phyloP scores from a whole-genome alignment of 2,113 vertebrate genomes.

The Tautogolabrus adspersus region DNA sequence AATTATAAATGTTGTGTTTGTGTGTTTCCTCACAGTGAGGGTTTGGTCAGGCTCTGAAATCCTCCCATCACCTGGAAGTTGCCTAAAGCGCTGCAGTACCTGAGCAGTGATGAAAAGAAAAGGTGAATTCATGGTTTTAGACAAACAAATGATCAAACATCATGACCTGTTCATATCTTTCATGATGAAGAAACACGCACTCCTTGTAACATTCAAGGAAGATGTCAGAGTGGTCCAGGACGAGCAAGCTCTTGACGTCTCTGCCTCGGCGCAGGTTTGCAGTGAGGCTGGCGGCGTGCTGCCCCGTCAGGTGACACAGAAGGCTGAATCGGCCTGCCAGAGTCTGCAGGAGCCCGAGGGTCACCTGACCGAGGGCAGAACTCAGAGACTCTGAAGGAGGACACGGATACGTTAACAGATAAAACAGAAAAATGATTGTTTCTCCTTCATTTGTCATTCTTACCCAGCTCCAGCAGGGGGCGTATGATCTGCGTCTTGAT shows the following conservation, averaged over 20 bases:
- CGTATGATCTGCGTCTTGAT: conserved; percentile 91
- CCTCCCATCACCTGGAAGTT: conserved; percentile 96
- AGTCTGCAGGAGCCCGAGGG: conserved; percentile 88
- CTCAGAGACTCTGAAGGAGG: conserved; percentile 88
- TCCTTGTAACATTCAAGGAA: conserved; percentile 93
- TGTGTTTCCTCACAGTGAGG: conserved; percentile 89
- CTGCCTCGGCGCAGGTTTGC: conserved; percentile 87
- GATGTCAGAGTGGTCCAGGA: conserved; percentile 90
- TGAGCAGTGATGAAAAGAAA: conserved; percentile 67
- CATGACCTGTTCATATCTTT: accelerated
- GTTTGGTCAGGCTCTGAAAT: conserved; percentile 90
- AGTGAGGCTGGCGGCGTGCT: conserved; percentile 91
- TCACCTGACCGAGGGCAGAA: conserved; percentile 72
- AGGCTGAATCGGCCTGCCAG: conserved; percentile 89
- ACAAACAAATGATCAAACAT: neutral
- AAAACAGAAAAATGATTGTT: neutral
- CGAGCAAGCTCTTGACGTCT: conserved; percentile 88
- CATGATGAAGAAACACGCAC: conserved; percentile 78
- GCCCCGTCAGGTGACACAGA: conserved; percentile 94
- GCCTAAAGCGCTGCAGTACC: conserved; percentile 89
- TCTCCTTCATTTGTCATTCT: conserved; percentile 22
- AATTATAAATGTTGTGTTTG: neutral
- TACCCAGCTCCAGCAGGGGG: conserved; percentile 94
- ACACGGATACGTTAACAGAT: neutral
- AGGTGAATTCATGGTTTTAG: neutral